Conservation (phyloP, 2,888 invertebrate species). For the Diplazon laetatorius region DNA sequence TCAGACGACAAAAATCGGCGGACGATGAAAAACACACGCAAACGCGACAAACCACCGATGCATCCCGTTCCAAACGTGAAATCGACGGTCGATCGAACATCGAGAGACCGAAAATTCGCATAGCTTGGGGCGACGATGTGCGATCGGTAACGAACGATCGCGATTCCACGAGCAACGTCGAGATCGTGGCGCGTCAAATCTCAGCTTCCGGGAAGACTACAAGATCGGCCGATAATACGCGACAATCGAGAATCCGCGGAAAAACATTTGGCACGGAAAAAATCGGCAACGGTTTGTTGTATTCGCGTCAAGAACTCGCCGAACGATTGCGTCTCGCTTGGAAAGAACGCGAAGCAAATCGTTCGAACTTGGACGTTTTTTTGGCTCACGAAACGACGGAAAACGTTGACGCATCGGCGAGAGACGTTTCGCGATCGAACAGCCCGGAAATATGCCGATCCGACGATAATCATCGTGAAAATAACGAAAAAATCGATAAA, state of each 20-base stretch:
- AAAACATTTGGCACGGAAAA: constrained; percentile 50
- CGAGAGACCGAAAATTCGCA: constrained; percentile 74
- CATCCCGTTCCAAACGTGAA: constrained; percentile 65
- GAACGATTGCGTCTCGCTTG: constrained; percentile 83
- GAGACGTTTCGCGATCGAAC: constrained; percentile 69
- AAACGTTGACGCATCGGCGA: constrained; percentile 74
- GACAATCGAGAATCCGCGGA: constrained; percentile 40
- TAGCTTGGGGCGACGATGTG: constrained; percentile 74
- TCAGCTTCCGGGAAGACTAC: constrained; percentile 69
- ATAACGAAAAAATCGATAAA: constrained; percentile 1
- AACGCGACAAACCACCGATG: constrained; percentile 67
- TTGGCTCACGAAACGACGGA: constrained; percentile 84
- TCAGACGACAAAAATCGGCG: constrained; percentile 78
- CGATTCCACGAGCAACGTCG: constrained; percentile 69
- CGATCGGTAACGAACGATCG: constrained; percentile 52
- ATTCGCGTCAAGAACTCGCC: constrained; percentile 83
- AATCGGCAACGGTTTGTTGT: constrained; percentile 77
- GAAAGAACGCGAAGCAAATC: constrained; percentile 83
- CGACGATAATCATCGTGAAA: background rate
- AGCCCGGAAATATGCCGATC: constrained; percentile 57
- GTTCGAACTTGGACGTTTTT: constrained; percentile 86
- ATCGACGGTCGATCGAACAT: constrained; percentile 54
- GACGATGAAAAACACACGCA: constrained; percentile 75
- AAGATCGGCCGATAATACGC: constrained; percentile 31
- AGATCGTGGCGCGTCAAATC: constrained; percentile 79